Percentiles rank a stretch among this genome's conserved stretches.
Evolutionary conservation across 2,113 vertebrate genomes (phyloP).

Genomic region (Muntiacus muntjak): DNA sequence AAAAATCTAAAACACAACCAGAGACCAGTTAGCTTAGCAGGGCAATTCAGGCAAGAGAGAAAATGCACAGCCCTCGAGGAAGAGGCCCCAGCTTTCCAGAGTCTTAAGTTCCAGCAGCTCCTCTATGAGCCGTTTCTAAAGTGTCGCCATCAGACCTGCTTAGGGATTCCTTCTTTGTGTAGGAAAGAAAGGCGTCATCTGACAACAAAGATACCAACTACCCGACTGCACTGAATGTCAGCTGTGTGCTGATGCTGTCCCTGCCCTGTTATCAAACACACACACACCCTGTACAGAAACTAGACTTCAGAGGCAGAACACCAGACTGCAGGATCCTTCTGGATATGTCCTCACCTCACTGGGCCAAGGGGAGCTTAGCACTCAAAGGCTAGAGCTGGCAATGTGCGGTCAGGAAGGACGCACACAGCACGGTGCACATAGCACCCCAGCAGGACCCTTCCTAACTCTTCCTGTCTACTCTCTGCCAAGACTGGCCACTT

Average conservation of each 20-base stretch:
- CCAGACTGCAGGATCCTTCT: not conserved
- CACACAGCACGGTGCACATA: rapidly evolving
- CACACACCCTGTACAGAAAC: not conserved
- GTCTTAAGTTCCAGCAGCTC: no score
- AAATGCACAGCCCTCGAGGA: not conserved
- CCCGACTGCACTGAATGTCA: not conserved
- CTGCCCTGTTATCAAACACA: not conserved
- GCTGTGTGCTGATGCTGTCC: not conserved
- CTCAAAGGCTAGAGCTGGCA: not conserved
- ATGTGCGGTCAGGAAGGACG: rapidly evolving
- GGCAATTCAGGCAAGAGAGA: not conserved
- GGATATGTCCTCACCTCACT: not conserved
- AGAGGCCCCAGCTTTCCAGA: not conserved
- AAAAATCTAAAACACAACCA: constrained; percentile 75
- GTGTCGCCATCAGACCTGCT: not conserved
- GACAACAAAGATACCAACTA: not conserved
- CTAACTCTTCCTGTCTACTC: not conserved
- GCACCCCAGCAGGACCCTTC: not conserved
- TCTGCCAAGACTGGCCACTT: not conserved
- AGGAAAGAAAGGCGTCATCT: not conserved
- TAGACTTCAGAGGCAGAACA: not conserved
- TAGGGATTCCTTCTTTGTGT: not conserved
- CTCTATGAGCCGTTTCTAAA: not conserved
- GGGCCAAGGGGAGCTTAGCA: not conserved
- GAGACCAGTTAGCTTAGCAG: not conserved